Conservation (phyloP, 2,888 invertebrate species). For the Rapana venosa region DNA sequence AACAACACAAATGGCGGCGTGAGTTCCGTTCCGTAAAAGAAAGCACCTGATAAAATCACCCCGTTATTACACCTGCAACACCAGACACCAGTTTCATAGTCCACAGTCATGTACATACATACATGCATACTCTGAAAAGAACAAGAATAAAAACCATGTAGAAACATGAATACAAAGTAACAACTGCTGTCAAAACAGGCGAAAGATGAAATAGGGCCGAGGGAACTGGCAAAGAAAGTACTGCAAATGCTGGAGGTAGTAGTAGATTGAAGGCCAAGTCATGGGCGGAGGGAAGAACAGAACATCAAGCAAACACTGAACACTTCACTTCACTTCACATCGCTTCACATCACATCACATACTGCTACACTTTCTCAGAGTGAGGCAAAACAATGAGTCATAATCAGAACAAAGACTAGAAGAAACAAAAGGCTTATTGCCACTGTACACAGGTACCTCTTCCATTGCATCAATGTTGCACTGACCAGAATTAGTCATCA, state of each 20-base stretch:
- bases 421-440: not conserved
- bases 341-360: not conserved
- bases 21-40: too few species aligned
- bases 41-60: too few species aligned
- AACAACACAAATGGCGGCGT: too few species aligned
- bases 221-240: not conserved
- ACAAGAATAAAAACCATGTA: too few species aligned
- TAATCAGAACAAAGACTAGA: not conserved
- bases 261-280: slow-evolving; percentile 7
- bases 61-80: too few species aligned
- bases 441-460: not conserved
- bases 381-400: too few species aligned
- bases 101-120: too few species aligned
- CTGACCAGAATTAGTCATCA: not conserved
- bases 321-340: not conserved
- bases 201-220: too few species aligned
- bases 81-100: too few species aligned
- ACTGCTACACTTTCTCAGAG: not conserved
- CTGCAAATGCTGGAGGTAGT: slow-evolving; percentile 11
- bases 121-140: too few species aligned
- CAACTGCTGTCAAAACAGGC: too few species aligned
- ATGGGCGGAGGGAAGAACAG: not conserved
- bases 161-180: too few species aligned
- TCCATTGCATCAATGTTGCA: not conserved
- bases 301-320: not conserved